phyloP scores from a whole-genome alignment of 2,113 vertebrate species.

The Fulmarus glacialis region DNA sequence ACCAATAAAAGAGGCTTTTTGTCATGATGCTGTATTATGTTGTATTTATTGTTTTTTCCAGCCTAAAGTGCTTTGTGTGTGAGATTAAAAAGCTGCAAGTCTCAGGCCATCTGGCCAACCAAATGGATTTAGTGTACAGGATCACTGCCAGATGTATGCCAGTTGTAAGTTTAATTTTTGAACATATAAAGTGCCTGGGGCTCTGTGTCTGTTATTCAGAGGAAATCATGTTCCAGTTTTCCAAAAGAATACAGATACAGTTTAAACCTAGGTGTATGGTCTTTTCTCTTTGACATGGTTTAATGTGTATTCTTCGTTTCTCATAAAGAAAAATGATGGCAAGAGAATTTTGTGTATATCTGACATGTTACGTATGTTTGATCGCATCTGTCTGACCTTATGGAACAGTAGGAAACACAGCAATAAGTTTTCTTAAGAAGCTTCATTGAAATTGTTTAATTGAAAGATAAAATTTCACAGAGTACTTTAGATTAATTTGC shows the following conservation, averaged over 20 bases:
- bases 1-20: slow-evolving; percentile 25
- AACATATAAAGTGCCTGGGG: slow-evolving; percentile 80
- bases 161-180: slow-evolving; percentile 89
- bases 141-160: slow-evolving; percentile 81
- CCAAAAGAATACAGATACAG: neutral
- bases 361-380: neutral
- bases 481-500: slow-evolving; percentile 58
- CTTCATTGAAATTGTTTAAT: slow-evolving; percentile 61
- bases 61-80: slow-evolving; percentile 76
- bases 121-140: slow-evolving; percentile 80
- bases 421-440: slow-evolving; percentile 49
- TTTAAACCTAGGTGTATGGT: neutral
- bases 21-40: slow-evolving; percentile 63
- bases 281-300: slow-evolving; percentile 21
- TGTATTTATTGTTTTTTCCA: slow-evolving; percentile 61
- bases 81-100: slow-evolving; percentile 90
- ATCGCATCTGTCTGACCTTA: slow-evolving; percentile 56
- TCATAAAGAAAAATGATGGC: neutral
- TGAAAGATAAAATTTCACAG: slow-evolving; percentile 62
- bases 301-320: neutral
- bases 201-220: slow-evolving; percentile 73
- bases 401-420: slow-evolving; percentile 9
- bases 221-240: slow-evolving; percentile 53
- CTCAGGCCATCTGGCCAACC: slow-evolving; percentile 86
- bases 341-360: neutral